These are phyloP conservation scores for Spilogale gracilis DNA, from an alignment of 2,113 vertebrate species.

Conservation along the genomic window DNA sequence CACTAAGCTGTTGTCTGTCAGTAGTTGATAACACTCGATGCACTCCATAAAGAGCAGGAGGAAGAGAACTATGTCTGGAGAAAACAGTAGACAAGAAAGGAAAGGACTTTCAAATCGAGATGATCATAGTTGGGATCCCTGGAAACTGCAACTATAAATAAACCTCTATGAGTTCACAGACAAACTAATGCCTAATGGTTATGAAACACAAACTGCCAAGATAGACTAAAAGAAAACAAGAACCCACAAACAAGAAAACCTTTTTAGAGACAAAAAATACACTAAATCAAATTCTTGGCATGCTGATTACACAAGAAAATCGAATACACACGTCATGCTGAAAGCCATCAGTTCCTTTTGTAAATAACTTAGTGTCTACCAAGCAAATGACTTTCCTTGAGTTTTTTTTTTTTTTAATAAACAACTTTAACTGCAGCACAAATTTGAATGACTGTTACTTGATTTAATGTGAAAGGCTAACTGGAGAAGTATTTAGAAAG, in stretches of 20 bases:
- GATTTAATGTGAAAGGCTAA: neutral
- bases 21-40: neutral
- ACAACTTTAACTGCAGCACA: neutral
- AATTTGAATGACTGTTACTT: neutral
- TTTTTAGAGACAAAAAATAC: neutral
- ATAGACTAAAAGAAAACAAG: neutral
- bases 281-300: neutral
- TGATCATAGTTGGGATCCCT: neutral
- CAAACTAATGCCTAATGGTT: neutral
- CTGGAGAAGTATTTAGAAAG: conserved; percentile 8
- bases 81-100: neutral
- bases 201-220: neutral
- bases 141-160: neutral
- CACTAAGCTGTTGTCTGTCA: neutral
- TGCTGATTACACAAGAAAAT: neutral
- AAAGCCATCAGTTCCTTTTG: neutral
- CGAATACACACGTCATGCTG: neutral
- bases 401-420: neutral
- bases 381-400: neutral
- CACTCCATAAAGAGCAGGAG: neutral
- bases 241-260: neutral
- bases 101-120: neutral
- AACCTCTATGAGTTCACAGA: neutral
- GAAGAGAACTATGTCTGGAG: neutral
- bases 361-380: neutral